A percentile compares a stretch with the other conserved stretches of the same genome.
Conservation (phyloP, 2,888 invertebrate genomes). For the Scelioninae gen. 2 region DNA sequence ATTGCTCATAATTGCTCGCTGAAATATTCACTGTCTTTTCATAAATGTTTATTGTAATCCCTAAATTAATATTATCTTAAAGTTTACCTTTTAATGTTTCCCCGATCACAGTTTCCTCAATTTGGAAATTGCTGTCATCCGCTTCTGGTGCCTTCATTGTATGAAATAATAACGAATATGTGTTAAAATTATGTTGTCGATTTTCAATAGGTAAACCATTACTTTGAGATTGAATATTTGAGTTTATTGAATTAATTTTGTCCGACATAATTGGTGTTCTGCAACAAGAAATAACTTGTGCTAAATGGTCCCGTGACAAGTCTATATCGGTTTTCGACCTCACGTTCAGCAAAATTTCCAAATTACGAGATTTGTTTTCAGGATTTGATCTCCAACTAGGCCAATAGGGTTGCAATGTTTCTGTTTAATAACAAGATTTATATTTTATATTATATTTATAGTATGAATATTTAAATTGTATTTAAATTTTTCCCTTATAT, state of each 20-base stretch:
- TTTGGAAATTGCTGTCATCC: background rate
- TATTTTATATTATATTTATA: background rate
- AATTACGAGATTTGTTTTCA: slow-evolving; percentile 22
- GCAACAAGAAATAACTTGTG: slow-evolving; percentile 66
- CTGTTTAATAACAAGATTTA: slow-evolving; percentile 19
- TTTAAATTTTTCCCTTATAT: too few species aligned
- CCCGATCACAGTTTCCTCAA: slow-evolving; percentile 2
- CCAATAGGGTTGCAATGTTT: slow-evolving; percentile 30
- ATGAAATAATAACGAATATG: slow-evolving; percentile 66
- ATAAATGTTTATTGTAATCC: too few species aligned
- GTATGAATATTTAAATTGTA: background rate
- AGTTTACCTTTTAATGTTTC: slow-evolving; percentile 17
- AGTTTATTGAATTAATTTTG: slow-evolving; percentile 24
- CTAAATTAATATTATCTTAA: too few species aligned
- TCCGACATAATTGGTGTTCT: slow-evolving; percentile 67
- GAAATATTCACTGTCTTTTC: too few species aligned
- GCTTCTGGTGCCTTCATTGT: slow-evolving; percentile 10
- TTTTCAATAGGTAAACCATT: slow-evolving; percentile 61
- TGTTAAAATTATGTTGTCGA: slow-evolving; percentile 66
- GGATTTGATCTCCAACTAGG: slow-evolving; percentile 25
- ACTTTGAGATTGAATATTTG: slow-evolving; percentile 14
- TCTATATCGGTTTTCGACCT: slow-evolving; percentile 43
- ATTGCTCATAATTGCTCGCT: too few species aligned
- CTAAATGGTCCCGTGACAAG: slow-evolving; percentile 12
- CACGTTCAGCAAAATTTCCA: slow-evolving; percentile 58